Evolutionary conservation across 2,888 invertebrate genomes (phyloP).

Genomic region (Heteromurus nitidus): DNA sequence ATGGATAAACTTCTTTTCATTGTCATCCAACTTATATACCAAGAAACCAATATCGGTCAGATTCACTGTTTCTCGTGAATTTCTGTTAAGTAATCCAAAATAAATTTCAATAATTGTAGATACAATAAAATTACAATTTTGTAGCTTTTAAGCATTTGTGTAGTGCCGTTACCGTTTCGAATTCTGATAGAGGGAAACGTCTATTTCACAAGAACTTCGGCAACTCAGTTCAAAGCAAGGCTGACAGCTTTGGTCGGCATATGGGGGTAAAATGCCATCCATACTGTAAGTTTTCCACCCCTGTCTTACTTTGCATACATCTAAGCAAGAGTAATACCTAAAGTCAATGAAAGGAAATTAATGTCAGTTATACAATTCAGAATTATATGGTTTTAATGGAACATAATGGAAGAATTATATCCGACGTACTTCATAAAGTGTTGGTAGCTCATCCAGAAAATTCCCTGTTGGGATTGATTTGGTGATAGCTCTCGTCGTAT

Average conservation of each 20-base stretch:
- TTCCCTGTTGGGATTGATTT: conserved; percentile 88
- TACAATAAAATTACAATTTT: not conserved
- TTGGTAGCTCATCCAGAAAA: conserved; percentile 98
- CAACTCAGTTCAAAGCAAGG: conserved; percentile 61
- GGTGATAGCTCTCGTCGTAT: conserved; percentile 84
- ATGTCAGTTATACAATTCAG: not conserved
- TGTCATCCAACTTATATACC: conserved; percentile 29
- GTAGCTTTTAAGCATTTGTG: too few relatives aligned
- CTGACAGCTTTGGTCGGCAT: conserved; percentile 43
- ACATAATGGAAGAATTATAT: too few relatives aligned
- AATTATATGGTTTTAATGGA: too few relatives aligned
- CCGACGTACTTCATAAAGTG: conserved; percentile 87
- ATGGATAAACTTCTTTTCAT: not conserved
- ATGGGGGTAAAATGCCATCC: conserved; percentile 49
- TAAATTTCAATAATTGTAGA: not conserved
- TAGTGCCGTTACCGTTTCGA: conserved; percentile 31
- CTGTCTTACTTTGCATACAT: conserved; percentile 89
- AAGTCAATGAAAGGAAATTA: conserved; percentile 39
- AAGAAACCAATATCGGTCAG: conserved; percentile 52
- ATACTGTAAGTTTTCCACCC: conserved; percentile 32
- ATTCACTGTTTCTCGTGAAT: conserved; percentile 25
- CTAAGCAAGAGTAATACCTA: conserved; percentile 96
- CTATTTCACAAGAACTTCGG: conserved; percentile 53
- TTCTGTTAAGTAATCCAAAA: not conserved
- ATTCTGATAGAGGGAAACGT: conserved; percentile 55